Evolutionary conservation across 1,140 invertebrate species (phyloP).

Genomic region (Tenebrio molitor): DNA sequence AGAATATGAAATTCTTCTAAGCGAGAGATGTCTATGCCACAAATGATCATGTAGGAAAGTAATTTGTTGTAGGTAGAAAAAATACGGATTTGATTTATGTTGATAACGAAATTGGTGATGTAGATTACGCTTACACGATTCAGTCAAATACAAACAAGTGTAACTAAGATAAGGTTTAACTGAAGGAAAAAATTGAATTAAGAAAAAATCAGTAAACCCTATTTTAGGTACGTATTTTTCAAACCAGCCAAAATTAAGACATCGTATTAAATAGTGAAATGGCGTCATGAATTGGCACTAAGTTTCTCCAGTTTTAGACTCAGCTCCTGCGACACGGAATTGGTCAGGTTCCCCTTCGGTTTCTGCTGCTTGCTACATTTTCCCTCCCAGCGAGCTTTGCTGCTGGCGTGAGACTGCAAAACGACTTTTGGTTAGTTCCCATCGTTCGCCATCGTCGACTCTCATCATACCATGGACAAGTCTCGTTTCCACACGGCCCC

Average conservation of each 20-base stretch:
- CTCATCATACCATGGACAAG: slow-evolving; percentile 80
- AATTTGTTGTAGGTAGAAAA: too few relatives aligned
- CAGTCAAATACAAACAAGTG: slow-evolving; percentile 6
- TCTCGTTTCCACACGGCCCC: slow-evolving; percentile 82
- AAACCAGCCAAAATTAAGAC: neutral
- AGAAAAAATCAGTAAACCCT: slow-evolving; percentile 49
- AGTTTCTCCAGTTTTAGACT: slow-evolving; percentile 70
- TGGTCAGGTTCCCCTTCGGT: slow-evolving; percentile 55
- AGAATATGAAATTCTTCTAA: too few relatives aligned
- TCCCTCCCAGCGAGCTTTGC: slow-evolving; percentile 82
- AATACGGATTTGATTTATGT: too few relatives aligned
- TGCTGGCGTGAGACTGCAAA: slow-evolving; percentile 80
- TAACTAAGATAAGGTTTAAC: neutral
- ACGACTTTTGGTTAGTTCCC: slow-evolving; percentile 45
- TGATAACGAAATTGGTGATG: slow-evolving; percentile 15
- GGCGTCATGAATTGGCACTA: slow-evolving; percentile 66
- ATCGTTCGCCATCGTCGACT: too few relatives aligned
- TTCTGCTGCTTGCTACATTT: slow-evolving; percentile 67
- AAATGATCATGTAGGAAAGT: too few relatives aligned
- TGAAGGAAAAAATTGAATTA: slow-evolving; percentile 31
- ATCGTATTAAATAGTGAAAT: slow-evolving; percentile 62
- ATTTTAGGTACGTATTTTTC: slow-evolving; percentile 11
- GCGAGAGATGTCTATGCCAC: too few relatives aligned
- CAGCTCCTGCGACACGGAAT: slow-evolving; percentile 65
- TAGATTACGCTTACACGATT: neutral